Evolutionary conservation across 2,888 invertebrate species (phyloP).

Genomic region (Halictus quadricinctus): DNA sequence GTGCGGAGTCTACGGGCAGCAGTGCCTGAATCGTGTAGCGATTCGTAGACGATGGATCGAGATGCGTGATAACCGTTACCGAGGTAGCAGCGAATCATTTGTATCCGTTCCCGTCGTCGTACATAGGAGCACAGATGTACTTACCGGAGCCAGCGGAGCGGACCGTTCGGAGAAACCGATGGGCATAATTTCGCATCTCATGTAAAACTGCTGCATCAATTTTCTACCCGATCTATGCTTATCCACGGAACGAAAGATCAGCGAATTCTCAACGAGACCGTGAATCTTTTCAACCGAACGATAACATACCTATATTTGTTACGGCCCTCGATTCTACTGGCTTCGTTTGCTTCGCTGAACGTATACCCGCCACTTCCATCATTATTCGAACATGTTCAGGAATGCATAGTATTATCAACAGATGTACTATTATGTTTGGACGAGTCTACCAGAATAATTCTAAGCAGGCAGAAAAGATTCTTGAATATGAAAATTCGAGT

Average conservation of each 20-base stretch:
- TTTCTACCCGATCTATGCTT: constrained; percentile 29
- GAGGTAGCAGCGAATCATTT: background rate
- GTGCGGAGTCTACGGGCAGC: background rate
- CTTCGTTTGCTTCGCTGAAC: background rate
- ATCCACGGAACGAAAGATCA: constrained; percentile 24
- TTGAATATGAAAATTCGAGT: background rate
- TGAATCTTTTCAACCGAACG: constrained; percentile 18
- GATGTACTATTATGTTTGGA: background rate
- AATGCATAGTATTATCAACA: background rate
- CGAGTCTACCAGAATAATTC: background rate
- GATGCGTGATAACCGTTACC: constrained; percentile 30
- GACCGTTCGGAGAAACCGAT: constrained; percentile 21
- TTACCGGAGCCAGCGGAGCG: constrained; percentile 13
- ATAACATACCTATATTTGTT: background rate
- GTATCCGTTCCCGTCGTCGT: constrained; percentile 11
- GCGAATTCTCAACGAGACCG: constrained; percentile 6
- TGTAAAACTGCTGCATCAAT: constrained; percentile 32
- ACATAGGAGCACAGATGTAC: constrained; percentile 3
- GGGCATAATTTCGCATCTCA: constrained; percentile 32
- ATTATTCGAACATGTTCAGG: background rate
- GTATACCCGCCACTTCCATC: background rate
- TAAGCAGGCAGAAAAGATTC: background rate
- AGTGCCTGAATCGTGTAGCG: background rate
- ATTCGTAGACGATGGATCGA: constrained; percentile 23
- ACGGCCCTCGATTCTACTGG: background rate